Evolutionary conservation across 2,113 vertebrate species (phyloP).

Genomic region (Planiliza haematocheilus): DNA sequence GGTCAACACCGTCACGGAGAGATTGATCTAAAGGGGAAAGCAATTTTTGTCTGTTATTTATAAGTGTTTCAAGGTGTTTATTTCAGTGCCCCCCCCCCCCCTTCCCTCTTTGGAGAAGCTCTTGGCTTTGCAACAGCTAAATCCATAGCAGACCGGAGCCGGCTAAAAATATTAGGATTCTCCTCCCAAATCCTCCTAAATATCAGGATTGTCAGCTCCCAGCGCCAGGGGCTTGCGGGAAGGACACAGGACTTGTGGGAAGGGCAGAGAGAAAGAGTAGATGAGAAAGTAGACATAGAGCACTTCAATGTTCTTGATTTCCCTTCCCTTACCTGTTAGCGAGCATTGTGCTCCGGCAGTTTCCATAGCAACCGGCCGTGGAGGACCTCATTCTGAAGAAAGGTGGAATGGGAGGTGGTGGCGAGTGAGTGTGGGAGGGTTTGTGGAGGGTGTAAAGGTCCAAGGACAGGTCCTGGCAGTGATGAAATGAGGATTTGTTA

Average conservation of each 20-base stretch:
- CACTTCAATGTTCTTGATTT: constrained; percentile 60
- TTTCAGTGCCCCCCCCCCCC: constrained; percentile 45
- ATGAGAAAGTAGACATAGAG: constrained; percentile 57
- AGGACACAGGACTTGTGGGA: constrained; percentile 50
- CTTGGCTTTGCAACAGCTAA: constrained; percentile 52
- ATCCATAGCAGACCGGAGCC: constrained; percentile 59
- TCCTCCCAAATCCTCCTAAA: constrained; percentile 70
- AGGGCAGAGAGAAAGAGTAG: constrained; percentile 57
- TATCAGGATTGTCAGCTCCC: constrained; percentile 71
- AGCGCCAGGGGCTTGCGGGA: constrained; percentile 49
- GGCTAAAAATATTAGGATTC: constrained; percentile 70
- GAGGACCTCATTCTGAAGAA: constrained; percentile 54
- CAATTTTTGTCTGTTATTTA: constrained; percentile 63
- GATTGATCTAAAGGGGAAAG: constrained; percentile 69
- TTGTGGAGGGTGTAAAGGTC: constrained; percentile 55
- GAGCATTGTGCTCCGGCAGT: constrained; percentile 65
- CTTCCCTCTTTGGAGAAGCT: constrained; percentile 57
- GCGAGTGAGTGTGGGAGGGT: constrained; percentile 18
- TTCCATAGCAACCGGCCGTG: constrained; percentile 76
- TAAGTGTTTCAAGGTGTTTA: constrained; percentile 70
- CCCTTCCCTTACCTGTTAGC: constrained; percentile 71
- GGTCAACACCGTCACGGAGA: constrained; percentile 58
- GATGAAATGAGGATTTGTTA: constrained; percentile 78
- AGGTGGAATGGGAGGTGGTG: constrained; percentile 55
- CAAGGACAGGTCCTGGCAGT: constrained; percentile 65